Evolutionary conservation across 2,113 vertebrate genomes (phyloP).

Genomic region (Monopterus albus): DNA sequence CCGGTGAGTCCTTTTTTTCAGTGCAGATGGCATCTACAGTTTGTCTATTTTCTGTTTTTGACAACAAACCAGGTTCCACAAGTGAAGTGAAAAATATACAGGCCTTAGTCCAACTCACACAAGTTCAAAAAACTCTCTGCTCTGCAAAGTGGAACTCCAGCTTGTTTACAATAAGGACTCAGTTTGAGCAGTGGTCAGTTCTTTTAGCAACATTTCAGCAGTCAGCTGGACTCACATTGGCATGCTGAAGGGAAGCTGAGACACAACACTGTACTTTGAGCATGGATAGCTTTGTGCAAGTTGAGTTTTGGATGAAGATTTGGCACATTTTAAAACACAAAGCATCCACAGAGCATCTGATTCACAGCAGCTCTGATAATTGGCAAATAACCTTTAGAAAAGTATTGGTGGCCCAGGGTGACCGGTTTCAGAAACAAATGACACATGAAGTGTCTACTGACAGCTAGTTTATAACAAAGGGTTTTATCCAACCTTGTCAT

Average conservation of each 20-base stretch:
- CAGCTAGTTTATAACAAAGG: too few species aligned
- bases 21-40: slow-evolving; percentile 7
- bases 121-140: slow-evolving; percentile 34
- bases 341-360: neutral
- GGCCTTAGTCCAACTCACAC: slow-evolving; percentile 45
- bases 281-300: slow-evolving; percentile 38
- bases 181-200: neutral
- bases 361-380: slow-evolving; percentile 6
- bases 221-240: neutral
- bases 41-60: neutral
- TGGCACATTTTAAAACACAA: slow-evolving; percentile 34
- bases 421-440: neutral
- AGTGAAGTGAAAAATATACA: slow-evolving; percentile 19
- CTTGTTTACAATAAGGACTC: neutral
- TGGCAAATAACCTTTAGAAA: neutral
- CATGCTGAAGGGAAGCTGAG: neutral
- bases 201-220: slow-evolving; percentile 2
- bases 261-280: slow-evolving; percentile 8
- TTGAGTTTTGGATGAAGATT: slow-evolving; percentile 23
- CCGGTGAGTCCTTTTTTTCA: too few species aligned
- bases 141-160: slow-evolving; percentile 31
- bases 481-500: neutral
- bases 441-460: neutral
- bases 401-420: neutral
- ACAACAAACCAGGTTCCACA: neutral